Conservation (phyloP, 2,888 invertebrate genomes). For the Pseudococcus longispinus region DNA sequence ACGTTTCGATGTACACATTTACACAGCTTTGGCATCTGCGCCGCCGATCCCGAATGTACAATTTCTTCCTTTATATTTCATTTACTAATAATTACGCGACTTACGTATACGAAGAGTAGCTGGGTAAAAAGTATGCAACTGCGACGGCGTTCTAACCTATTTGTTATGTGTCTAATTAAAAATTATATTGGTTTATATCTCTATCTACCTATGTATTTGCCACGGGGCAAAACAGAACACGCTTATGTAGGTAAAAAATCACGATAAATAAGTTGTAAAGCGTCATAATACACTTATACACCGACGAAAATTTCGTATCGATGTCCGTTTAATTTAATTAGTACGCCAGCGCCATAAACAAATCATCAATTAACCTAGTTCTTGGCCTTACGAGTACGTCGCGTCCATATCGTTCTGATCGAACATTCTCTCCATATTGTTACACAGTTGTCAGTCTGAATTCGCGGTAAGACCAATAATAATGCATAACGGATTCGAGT, state of each 20-base stretch:
- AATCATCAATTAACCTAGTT: constrained; percentile 42
- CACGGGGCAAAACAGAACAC: not conserved
- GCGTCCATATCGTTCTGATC: not conserved
- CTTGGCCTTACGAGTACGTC: not conserved
- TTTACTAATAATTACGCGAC: constrained; percentile 17
- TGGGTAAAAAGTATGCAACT: not conserved
- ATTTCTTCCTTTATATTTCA: constrained; percentile 18
- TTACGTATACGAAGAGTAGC: not conserved
- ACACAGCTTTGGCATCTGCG: not conserved
- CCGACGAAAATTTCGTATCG: not conserved
- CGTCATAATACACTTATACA: not conserved
- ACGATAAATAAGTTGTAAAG: not conserved
- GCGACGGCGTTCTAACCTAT: constrained; percentile 28
- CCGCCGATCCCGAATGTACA: not conserved
- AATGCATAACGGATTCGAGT: not conserved
- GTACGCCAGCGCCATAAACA: not conserved
- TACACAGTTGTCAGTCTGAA: constrained; percentile 10
- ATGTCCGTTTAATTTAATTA: constrained; percentile 44
- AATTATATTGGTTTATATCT: not conserved
- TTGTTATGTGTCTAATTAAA: constrained; percentile 14
- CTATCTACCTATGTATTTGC: not conserved
- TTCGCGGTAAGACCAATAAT: constrained; percentile 4
- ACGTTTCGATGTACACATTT: not conserved
- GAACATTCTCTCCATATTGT: not conserved
- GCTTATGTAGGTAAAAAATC: not conserved